These are phyloP conservation scores for Buceros bicornis DNA, from an alignment of 2,797 vertebrate genomes.

Conservation along the genomic window DNA sequence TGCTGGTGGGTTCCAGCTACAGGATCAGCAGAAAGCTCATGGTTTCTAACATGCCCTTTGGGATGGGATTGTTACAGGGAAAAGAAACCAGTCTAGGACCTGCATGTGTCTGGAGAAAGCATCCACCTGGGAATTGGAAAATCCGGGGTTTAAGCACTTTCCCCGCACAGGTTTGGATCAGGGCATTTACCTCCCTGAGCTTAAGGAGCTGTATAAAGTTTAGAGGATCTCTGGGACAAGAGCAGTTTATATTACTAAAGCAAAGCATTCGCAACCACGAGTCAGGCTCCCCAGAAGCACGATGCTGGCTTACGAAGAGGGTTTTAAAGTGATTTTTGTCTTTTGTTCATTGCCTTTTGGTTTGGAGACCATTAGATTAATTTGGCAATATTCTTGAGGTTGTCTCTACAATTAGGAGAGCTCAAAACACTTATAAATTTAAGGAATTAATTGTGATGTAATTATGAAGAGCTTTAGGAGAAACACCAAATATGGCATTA, in stretches of 20 bases:
- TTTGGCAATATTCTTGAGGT: slow-evolving; percentile 41
- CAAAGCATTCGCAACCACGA: background rate
- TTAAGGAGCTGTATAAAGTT: background rate
- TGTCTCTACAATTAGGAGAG: slow-evolving; percentile 11
- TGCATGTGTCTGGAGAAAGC: background rate
- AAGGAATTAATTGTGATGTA: slow-evolving; percentile 57
- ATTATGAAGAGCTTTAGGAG: slow-evolving; percentile 54
- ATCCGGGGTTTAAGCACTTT: background rate
- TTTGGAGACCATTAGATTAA: slow-evolving; percentile 38
- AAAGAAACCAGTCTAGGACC: background rate
- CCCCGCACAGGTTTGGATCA: background rate
- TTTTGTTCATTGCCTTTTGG: background rate
- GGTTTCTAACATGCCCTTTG: background rate
- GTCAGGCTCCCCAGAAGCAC: background rate
- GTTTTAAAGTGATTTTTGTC: background rate
- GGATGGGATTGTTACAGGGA: background rate
- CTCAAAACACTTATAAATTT: slow-evolving; percentile 42
- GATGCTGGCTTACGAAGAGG: background rate
- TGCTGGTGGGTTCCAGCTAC: background rate
- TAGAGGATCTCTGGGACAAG: background rate
- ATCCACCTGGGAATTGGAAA: background rate
- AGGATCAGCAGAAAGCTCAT: background rate
- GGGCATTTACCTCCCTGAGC: background rate
- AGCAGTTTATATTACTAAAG: background rate
- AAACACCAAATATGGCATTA: slow-evolving; percentile 53